A percentile compares a stretch with the other conserved stretches of the same genome.
Evolutionary conservation across 1,140 invertebrate species (phyloP).

Genomic region (Palaemon carinicauda): DNA sequence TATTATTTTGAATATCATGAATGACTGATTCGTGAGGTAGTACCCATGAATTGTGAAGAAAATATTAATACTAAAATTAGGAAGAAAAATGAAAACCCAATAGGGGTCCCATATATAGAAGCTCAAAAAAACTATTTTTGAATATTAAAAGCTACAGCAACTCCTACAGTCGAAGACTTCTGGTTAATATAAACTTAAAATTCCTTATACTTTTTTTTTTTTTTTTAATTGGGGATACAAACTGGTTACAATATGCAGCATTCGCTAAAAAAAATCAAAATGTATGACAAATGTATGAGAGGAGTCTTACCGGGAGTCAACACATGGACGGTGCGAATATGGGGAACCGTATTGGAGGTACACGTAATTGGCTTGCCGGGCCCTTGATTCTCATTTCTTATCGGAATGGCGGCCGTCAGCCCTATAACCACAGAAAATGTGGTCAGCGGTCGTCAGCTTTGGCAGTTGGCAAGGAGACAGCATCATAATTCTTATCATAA

Average conservation of each 20-base stretch:
- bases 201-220: no score
- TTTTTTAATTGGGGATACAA: not conserved
- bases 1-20: not conserved
- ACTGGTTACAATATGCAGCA: not conserved
- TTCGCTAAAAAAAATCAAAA: constrained; percentile 17
- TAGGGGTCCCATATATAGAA: no score
- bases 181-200: no score
- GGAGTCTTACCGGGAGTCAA: constrained; percentile 46
- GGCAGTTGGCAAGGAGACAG: not conserved
- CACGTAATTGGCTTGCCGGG: constrained; percentile 18
- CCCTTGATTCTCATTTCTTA: constrained; percentile 40
- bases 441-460: not conserved
- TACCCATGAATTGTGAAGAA: no score
- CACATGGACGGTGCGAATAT: constrained; percentile 47
- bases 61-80: no score
- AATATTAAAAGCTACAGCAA: no score
- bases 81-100: no score
- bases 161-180: no score
- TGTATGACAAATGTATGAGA: not conserved
- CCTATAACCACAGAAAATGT: constrained; percentile 39
- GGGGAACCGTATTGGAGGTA: constrained; percentile 37
- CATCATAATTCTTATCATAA: no score
- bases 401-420: constrained; percentile 46
- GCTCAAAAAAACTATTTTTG: no score
- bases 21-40: no score